Evolutionary conservation across 2,113 vertebrate genomes (phyloP).

Genomic region (Setophaga kirtlandii): DNA sequence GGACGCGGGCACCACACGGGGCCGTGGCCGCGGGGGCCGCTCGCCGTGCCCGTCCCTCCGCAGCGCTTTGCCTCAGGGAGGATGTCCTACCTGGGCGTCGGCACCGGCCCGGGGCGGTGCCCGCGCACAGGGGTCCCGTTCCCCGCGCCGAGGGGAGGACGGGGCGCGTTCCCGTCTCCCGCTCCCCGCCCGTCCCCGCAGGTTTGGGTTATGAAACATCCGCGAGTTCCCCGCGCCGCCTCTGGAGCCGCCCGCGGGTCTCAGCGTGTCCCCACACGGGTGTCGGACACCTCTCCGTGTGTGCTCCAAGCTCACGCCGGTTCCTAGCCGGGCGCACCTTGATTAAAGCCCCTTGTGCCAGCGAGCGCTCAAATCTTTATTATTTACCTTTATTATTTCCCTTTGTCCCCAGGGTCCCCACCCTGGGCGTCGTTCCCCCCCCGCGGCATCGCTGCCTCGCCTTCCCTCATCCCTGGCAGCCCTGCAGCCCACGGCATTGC

Average conservation of each 20-base stretch:
- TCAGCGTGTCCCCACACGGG: rapidly evolving
- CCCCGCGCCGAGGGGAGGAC: background rate
- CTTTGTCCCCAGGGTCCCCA: no score
- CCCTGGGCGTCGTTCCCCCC: background rate
- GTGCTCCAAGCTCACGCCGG: rapidly evolving
- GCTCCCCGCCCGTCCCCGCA: background rate
- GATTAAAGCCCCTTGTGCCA: background rate
- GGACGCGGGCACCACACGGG: background rate
- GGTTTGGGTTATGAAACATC: rapidly evolving
- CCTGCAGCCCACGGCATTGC: background rate
- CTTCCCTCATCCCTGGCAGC: background rate
- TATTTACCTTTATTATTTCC: no score
- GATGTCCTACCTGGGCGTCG: background rate
- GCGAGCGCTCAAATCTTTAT: background rate
- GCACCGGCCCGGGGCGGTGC: background rate
- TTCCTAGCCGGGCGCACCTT: no score
- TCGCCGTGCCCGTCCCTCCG: background rate
- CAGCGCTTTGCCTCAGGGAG: background rate
- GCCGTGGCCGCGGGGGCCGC: background rate
- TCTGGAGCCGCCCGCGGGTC: background rate
- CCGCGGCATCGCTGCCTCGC: background rate
- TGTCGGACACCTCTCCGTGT: background rate
- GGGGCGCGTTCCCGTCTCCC: background rate
- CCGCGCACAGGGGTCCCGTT: rapidly evolving
- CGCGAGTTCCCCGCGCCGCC: rapidly evolving